These are phyloP conservation scores for Gila robusta DNA, from an alignment of 2,797 vertebrate species.

Conservation along the genomic window DNA sequence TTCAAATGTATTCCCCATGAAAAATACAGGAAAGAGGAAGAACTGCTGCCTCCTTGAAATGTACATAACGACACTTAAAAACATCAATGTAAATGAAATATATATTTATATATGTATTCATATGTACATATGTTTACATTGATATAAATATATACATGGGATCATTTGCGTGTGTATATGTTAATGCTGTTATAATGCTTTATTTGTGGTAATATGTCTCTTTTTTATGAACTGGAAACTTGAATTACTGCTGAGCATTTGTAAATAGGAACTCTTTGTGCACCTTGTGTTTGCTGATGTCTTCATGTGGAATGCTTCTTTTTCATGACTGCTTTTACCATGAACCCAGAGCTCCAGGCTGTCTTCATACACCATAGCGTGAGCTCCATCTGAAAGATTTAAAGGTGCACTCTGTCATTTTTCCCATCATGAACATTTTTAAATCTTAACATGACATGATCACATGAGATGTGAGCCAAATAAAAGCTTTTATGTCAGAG, in stretches of 20 bases:
- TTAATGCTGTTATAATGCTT: conserved; percentile 84
- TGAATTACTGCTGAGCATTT: conserved; percentile 98
- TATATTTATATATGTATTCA: conserved; percentile 86
- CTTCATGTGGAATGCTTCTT: conserved; percentile 79
- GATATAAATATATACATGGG: conserved; percentile 79
- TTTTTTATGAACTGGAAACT: conserved; percentile 92
- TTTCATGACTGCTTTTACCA: conserved; percentile 71
- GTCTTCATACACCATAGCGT: conserved; percentile 1
- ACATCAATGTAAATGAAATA: conserved; percentile 84
- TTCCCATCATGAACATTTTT: background rate
- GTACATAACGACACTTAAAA: conserved; percentile 82
- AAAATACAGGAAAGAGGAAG: conserved; percentile 68
- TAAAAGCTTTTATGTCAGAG: background rate
- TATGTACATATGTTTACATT: conserved; percentile 84
- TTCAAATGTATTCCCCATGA: conserved; percentile 57
- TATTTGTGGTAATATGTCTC: conserved; percentile 69
- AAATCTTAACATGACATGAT: background rate
- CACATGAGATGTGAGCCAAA: background rate
- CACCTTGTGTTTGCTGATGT: conserved; percentile 91
- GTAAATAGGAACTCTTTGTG: conserved; percentile 91
- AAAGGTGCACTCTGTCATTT: conserved; percentile 26
- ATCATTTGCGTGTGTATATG: conserved; percentile 83
- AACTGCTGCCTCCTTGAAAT: conserved; percentile 80
- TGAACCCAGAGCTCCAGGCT: conserved; percentile 61
- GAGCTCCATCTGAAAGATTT: conserved; percentile 29